These are phyloP conservation scores for Leptosomus discolor DNA, from an alignment of 2,113 vertebrate genomes.

Conservation along the genomic window DNA sequence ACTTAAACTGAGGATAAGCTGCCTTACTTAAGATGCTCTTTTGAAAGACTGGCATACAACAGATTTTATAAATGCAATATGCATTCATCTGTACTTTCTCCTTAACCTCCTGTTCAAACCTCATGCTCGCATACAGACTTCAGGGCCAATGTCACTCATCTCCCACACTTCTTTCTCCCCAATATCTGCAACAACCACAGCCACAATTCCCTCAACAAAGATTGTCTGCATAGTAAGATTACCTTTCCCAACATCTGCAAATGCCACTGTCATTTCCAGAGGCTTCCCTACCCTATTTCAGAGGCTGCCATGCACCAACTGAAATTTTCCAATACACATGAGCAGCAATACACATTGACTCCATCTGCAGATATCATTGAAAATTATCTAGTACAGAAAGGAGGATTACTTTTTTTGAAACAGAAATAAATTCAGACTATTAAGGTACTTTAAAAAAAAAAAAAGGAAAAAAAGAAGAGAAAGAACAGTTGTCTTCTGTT, in stretches of 20 bases:
- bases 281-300: not conserved
- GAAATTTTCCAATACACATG: not conserved
- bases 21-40: constrained; percentile 55
- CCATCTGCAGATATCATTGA: not conserved
- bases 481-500: constrained; percentile 50
- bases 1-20: constrained; percentile 28
- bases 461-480: not conserved
- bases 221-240: not conserved
- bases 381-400: not conserved
- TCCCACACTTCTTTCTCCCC: not conserved
- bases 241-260: not conserved
- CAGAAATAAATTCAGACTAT: not conserved
- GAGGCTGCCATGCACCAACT: not conserved
- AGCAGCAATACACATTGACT: not conserved
- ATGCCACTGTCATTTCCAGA: not conserved
- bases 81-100: not conserved
- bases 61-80: constrained; percentile 50
- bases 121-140: not conserved
- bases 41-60: constrained; percentile 52
- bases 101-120: constrained; percentile 44
- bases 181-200: not conserved
- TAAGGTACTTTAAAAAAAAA: not conserved
- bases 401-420: constrained; percentile 10
- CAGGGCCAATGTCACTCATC: not conserved
- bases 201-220: not conserved